Percentiles rank a stretch among this genome's conserved stretches.
These are phyloP conservation scores for Tetranychus urticae DNA, from an alignment of 1,140 invertebrate species.

Conservation along the genomic window DNA sequence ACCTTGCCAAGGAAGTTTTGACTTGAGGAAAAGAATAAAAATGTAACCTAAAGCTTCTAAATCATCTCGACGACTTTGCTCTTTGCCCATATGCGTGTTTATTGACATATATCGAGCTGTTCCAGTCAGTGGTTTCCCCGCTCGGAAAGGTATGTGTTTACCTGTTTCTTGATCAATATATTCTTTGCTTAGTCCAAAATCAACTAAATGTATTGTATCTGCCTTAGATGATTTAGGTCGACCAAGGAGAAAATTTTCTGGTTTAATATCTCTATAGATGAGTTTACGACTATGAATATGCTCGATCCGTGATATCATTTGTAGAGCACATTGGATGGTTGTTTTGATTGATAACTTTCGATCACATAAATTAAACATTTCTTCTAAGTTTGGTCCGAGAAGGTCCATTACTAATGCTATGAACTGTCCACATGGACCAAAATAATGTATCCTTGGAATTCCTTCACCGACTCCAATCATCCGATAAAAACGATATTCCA, in stretches of 20 bases:
- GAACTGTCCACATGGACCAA: constrained; percentile 3
- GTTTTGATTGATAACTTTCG: constrained; percentile 12
- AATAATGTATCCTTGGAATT: constrained; percentile 6
- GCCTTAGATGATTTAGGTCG: constrained; percentile 55
- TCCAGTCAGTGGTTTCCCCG: constrained; percentile 35
- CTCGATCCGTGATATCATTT: constrained; percentile 11
- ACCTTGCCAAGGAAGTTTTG: constrained; percentile 97
- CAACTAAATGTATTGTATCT: constrained; percentile 93
- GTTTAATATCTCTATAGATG: constrained; percentile 18
- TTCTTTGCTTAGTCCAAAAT: constrained; percentile 37
- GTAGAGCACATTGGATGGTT: constrained; percentile 10
- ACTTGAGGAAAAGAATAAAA: constrained; percentile 99
- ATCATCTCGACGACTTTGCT: constrained; percentile 97
- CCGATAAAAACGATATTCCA: constrained; percentile 8
- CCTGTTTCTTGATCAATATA: constrained; percentile 34
- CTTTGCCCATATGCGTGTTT: constrained; percentile 37
- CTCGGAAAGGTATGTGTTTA: constrained; percentile 35
- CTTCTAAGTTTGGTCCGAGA: constrained; percentile 13
- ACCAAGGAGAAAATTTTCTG: constrained; percentile 17
- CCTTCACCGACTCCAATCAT: constrained; percentile 1
- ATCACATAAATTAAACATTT: constrained; percentile 13
- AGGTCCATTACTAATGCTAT: constrained; percentile 14
- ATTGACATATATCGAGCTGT: constrained; percentile 34
- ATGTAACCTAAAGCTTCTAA: constrained; percentile 97
- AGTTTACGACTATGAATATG: constrained; percentile 12